Evolutionary conservation across 30 jellyfish, hydroid and myxozoan genomes (phyloP).

Genomic region (Rhopilema esculentum): DNA sequence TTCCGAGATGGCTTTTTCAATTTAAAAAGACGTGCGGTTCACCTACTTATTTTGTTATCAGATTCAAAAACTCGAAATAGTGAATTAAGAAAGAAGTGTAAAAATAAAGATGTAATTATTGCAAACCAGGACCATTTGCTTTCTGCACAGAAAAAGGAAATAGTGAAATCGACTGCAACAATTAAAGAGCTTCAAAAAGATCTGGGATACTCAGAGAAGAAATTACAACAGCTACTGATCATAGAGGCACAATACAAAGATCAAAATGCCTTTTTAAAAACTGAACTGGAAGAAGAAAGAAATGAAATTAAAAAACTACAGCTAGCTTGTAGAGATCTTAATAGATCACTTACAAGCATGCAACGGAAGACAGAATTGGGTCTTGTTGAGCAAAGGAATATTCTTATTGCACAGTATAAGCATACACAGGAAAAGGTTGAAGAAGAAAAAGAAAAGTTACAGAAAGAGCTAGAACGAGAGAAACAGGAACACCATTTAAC

Average conservation of each 20-base stretch:
- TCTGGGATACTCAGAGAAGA: conserved; percentile 15
- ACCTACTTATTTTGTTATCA: conserved; percentile 48
- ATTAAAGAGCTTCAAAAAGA: conserved; percentile 45
- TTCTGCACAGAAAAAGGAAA: conserved; percentile 45
- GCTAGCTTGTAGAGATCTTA: conserved; percentile 9
- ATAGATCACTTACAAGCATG: neutral
- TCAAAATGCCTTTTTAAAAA: conserved; percentile 23
- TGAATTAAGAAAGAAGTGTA: conserved; percentile 37
- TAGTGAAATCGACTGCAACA: conserved; percentile 42
- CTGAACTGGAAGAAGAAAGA: conserved; percentile 42
- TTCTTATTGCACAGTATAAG: conserved; percentile 17
- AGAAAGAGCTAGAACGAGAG: conserved; percentile 40
- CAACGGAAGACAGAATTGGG: conserved; percentile 11
- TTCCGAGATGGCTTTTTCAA: conserved; percentile 54
- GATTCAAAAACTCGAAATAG: conserved; percentile 26
- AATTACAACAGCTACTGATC: conserved; percentile 1
- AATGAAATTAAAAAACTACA: conserved; percentile 4
- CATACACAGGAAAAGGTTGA: conserved; percentile 20
- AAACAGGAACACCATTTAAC: conserved; percentile 17
- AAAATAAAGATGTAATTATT: conserved; percentile 5
- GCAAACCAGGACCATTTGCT: conserved; percentile 5
- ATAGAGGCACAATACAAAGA: conserved; percentile 42
- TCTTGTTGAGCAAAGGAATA: conserved; percentile 24
- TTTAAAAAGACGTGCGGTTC: conserved; percentile 46
- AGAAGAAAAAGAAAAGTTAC: conserved; percentile 16